Evolutionary conservation across 2,888 invertebrate genomes (phyloP).

Genomic region (Yponomeuta malinellus): DNA sequence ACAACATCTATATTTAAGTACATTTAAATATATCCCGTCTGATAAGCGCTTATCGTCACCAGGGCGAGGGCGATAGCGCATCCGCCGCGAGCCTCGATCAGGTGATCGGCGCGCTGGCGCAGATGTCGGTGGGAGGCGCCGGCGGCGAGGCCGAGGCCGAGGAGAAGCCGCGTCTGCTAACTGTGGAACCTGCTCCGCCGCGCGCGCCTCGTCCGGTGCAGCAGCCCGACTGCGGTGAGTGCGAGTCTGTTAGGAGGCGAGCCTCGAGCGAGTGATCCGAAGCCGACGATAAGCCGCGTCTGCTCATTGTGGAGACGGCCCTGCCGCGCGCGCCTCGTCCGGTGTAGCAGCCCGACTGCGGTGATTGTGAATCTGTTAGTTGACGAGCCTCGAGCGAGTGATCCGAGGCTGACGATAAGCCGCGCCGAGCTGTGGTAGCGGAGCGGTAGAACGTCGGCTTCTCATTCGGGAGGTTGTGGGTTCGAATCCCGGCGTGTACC

Average conservation of each 20-base stretch:
- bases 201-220: constrained; percentile 30
- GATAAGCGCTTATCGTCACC: background rate
- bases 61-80: constrained; percentile 61
- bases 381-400: constrained; percentile 51
- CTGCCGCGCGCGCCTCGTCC: constrained; percentile 40
- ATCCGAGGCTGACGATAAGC: constrained; percentile 40
- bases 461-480: too few species aligned
- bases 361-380: background rate
- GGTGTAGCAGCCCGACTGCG: background rate
- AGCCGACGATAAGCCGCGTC: constrained; percentile 42
- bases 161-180: constrained; percentile 43
- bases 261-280: constrained; percentile 54
- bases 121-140: constrained; percentile 54
- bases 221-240: background rate
- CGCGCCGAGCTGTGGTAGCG: too few species aligned
- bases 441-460: too few species aligned
- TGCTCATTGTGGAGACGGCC: constrained; percentile 45
- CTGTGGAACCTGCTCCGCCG: constrained; percentile 49
- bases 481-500: too few species aligned
- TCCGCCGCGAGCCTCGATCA: constrained; percentile 46
- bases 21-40: too few species aligned
- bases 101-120: constrained; percentile 47
- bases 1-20: too few species aligned
- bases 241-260: constrained; percentile 21
- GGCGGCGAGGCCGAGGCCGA: constrained; percentile 34